A percentile compares a stretch with the other conserved stretches of the same genome.
Conservation (phyloP, 2,113 vertebrate genomes). For the Ameiurus melas region DNA sequence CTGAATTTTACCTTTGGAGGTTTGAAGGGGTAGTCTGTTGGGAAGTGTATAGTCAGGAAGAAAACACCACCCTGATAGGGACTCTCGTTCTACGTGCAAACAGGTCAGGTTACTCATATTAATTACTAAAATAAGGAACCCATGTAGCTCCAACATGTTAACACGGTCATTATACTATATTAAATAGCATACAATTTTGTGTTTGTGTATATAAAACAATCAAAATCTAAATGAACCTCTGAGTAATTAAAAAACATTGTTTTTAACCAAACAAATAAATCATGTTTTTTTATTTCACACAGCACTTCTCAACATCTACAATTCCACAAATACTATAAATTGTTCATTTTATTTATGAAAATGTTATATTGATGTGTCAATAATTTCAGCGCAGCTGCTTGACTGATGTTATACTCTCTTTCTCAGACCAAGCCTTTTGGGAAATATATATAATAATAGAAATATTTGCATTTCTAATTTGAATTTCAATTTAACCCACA, state of each 20-base stretch:
- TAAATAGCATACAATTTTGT: not conserved
- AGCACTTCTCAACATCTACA: not conserved
- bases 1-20: constrained; percentile 72
- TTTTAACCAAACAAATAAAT: not conserved
- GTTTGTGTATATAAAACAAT: not conserved
- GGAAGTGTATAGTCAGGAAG: constrained; percentile 81
- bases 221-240: not conserved
- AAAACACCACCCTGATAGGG: constrained; percentile 81
- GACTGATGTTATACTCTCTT: not conserved
- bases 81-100: constrained; percentile 71
- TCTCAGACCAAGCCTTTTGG: not conserved
- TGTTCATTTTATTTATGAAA: not conserved
- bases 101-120: not conserved
- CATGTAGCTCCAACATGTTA: not conserved
- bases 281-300: not conserved
- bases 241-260: not conserved
- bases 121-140: not conserved
- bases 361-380: not conserved
- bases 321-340: not conserved
- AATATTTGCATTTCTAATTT: not conserved
- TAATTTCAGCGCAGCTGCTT: not conserved
- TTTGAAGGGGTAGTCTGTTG: constrained; percentile 82
- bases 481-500: too few relatives aligned
- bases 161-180: not conserved
- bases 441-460: too few relatives aligned